These are phyloP conservation scores for Chymomyza procnemis DNA, from an alignment of 2,888 invertebrate genomes.

Conservation along the genomic window DNA sequence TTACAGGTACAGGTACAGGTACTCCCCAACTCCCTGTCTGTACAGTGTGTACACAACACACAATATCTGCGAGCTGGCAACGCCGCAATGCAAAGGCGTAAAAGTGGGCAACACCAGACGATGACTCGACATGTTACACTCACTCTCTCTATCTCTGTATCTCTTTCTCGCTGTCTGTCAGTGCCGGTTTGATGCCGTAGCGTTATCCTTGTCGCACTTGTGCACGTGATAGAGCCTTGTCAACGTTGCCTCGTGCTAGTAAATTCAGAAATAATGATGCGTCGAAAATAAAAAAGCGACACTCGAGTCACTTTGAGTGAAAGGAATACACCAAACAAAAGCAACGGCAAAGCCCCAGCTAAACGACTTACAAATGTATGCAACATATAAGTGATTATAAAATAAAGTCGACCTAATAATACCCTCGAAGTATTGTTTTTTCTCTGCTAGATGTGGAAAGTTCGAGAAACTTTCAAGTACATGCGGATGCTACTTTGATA, in stretches of 20 bases:
- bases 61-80: too few species aligned
- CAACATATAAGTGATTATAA: background rate
- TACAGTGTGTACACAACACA: background rate
- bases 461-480: too few species aligned
- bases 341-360: conserved; percentile 16
- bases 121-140: background rate
- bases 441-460: too few species aligned
- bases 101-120: conserved; percentile 10
- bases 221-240: background rate
- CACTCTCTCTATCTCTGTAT: background rate
- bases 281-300: conserved; percentile 26
- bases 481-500: too few species aligned
- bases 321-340: conserved; percentile 22
- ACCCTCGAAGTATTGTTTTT: too few species aligned
- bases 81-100: background rate
- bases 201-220: background rate
- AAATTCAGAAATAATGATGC: conserved; percentile 30
- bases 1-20: too few species aligned
- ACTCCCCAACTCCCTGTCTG: background rate
- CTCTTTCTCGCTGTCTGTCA: background rate
- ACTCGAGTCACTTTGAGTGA: conserved; percentile 29
- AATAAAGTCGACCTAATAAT: background rate
- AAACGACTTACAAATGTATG: conserved; percentile 24
- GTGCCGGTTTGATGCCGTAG: background rate
- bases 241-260: conserved; percentile 16